Conservation (phyloP, 2,797 vertebrate species). For the Diplodus sargus region DNA sequence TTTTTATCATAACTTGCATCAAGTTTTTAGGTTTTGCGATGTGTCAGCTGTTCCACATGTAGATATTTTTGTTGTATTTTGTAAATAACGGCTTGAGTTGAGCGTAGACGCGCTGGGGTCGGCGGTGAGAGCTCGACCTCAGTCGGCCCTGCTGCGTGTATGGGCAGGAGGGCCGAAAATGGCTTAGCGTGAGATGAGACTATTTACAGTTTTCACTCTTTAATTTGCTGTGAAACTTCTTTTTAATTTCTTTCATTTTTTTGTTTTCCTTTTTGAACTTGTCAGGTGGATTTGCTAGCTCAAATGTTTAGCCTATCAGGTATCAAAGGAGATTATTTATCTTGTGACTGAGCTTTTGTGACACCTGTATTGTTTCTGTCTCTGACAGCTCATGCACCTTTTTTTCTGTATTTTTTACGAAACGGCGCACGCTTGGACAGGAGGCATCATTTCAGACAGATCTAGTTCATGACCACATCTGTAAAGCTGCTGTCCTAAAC, state of each 20-base stretch:
- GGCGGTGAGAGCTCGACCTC: conserved; percentile 55
- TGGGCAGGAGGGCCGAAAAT: conserved; percentile 36
- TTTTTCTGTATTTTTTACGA: conserved; percentile 69
- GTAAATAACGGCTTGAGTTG: conserved; percentile 90
- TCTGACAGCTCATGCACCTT: conserved; percentile 74
- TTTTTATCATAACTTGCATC: conserved; percentile 99
- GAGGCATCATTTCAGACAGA: conserved; percentile 53
- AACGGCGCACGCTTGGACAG: conserved; percentile 50
- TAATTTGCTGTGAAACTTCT: conserved; percentile 87
- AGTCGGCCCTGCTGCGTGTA: conserved; percentile 41
- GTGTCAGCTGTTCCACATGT: conserved; percentile 84
- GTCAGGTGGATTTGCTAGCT: conserved; percentile 73
- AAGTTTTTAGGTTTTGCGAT: conserved; percentile 94
- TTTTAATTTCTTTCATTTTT: conserved; percentile 29
- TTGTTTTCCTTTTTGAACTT: conserved; percentile 48
- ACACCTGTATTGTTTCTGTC: conserved; percentile 75
- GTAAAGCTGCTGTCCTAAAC: conserved; percentile 47
- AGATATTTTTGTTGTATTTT: conserved; percentile 94
- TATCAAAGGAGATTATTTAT: conserved; percentile 70
- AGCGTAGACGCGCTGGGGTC: conserved; percentile 81
- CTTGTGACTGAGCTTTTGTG: conserved; percentile 75
- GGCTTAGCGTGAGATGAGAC: conserved; percentile 73
- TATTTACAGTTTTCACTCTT: conserved; percentile 81
- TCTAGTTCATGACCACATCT: conserved; percentile 44
- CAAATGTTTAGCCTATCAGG: conserved; percentile 69